phyloP scores from a whole-genome alignment of 2,888 invertebrate species.

The Sarcophaga rosellei region DNA sequence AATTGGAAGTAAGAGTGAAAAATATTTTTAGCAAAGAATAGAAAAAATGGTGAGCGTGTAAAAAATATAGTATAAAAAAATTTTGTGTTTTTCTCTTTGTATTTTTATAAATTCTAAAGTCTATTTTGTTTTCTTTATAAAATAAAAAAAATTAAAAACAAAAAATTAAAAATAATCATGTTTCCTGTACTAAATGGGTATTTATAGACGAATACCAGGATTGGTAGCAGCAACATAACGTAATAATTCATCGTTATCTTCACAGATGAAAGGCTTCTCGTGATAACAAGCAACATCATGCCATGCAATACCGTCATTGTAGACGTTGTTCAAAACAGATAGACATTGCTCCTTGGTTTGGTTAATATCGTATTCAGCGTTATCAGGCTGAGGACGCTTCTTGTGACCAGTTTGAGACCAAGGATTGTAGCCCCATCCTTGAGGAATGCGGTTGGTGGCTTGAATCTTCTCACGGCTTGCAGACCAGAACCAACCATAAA shows the following conservation, averaged over 20 bases:
- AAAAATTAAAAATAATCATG: constrained; percentile 71
- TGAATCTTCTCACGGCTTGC: constrained; percentile 93
- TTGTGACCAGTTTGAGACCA: constrained; percentile 96
- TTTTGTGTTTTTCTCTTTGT: constrained; percentile 38
- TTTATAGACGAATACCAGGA: constrained; percentile 90
- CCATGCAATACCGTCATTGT: constrained; percentile 96
- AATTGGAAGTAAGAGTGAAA: constrained; percentile 24
- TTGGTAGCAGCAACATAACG: constrained; percentile 93
- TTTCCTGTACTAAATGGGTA: constrained; percentile 44
- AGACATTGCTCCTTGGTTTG: constrained; percentile 93
- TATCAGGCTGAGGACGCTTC: constrained; percentile 93
- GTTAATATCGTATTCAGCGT: constrained; percentile 95
- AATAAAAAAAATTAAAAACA: constrained; percentile 74
- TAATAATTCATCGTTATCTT: constrained; percentile 93
- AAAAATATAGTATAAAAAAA: constrained; percentile 65
- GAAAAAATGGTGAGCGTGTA: constrained; percentile 27
- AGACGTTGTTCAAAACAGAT: constrained; percentile 94
- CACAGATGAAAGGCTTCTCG: constrained; percentile 95
- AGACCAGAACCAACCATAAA: constrained; percentile 97
- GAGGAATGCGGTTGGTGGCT: constrained; percentile 87
- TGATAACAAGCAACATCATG: constrained; percentile 97
- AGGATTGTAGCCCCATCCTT: constrained; percentile 88
- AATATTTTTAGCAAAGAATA: constrained; percentile 32
- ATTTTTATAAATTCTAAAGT: constrained; percentile 79
- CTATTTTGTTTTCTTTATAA: constrained; percentile 77